These are phyloP conservation scores for Smittia sp. DNA, from an alignment of 2,888 invertebrate genomes.

Conservation along the genomic window DNA sequence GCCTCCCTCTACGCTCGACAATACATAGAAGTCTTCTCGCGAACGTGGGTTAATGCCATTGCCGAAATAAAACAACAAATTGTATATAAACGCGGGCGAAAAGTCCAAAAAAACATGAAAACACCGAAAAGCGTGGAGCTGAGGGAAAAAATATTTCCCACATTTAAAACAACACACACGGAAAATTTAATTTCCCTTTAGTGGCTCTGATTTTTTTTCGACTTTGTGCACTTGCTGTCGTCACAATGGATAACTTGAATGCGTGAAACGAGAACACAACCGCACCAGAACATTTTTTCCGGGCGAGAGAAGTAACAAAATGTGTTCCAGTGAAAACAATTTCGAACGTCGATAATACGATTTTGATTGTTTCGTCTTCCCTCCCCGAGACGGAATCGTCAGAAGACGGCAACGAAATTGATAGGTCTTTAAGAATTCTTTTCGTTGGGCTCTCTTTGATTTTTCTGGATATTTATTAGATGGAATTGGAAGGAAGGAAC, in stretches of 20 bases:
- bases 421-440: slow-evolving; percentile 5
- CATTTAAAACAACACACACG: slow-evolving; percentile 31
- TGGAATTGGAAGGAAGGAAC: slow-evolving; percentile 21
- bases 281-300: slow-evolving; percentile 9
- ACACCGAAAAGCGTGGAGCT: neutral
- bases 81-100: neutral
- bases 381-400: slow-evolving; percentile 5
- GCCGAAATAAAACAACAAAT: slow-evolving; percentile 17
- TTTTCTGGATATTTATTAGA: slow-evolving; percentile 39
- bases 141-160: slow-evolving; percentile 17
- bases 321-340: neutral
- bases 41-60: neutral
- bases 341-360: slow-evolving; percentile 36
- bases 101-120: neutral
- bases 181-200: slow-evolving; percentile 30
- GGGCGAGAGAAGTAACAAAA: neutral
- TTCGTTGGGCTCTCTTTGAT: slow-evolving; percentile 23
- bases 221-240: slow-evolving; percentile 22
- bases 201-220: neutral
- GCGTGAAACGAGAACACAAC: slow-evolving; percentile 8
- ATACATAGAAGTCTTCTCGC: neutral
- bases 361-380: slow-evolving; percentile 36
- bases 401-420: slow-evolving; percentile 16
- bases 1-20: neutral
- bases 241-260: slow-evolving; percentile 29